Conservation (phyloP, 2,113 vertebrate species). For the Nansenia antarctica region DNA sequence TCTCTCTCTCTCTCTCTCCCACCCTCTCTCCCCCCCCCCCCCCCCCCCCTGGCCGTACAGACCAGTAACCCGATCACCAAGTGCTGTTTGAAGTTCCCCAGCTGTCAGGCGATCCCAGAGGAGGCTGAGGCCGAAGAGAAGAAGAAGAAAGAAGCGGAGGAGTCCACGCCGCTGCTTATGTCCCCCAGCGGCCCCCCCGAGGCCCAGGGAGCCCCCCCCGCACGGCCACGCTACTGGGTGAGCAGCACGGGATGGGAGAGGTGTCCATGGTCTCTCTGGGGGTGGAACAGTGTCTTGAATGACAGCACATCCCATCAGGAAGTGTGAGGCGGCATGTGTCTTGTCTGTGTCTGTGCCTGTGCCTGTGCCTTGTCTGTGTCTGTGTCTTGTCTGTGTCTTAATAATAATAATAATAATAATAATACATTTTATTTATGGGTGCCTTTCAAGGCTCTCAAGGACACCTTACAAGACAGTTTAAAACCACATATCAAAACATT, state of each 20-base stretch:
- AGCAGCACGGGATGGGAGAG: too few relatives aligned
- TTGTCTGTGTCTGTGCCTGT: not conserved
- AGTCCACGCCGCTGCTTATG: constrained; percentile 61
- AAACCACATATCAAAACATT: too few relatives aligned
- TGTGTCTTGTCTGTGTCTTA: too few relatives aligned
- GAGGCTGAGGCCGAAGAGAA: constrained; percentile 23
- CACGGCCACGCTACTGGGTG: constrained; percentile 61
- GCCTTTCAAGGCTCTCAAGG: too few relatives aligned
- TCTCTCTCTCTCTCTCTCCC: not conserved
- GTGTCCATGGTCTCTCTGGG: not conserved
- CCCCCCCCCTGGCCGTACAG: constrained; percentile 41
- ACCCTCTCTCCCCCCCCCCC: not conserved
- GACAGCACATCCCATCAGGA: not conserved
- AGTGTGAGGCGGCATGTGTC: not conserved
- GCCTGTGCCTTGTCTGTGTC: not conserved
- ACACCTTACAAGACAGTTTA: too few relatives aligned
- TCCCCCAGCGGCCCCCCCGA: constrained; percentile 39
- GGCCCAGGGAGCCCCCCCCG: constrained; percentile 33
- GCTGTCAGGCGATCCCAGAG: constrained; percentile 47
- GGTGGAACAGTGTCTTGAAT: not conserved
- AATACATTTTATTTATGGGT: too few relatives aligned
- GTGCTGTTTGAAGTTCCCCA: constrained; percentile 38
- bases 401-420: too few relatives aligned
- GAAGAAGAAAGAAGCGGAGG: constrained; percentile 33
- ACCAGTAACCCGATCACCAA: constrained; percentile 24